Evolutionary conservation across 2,113 vertebrate species (phyloP).

Genomic region (Orycteropus afer): DNA sequence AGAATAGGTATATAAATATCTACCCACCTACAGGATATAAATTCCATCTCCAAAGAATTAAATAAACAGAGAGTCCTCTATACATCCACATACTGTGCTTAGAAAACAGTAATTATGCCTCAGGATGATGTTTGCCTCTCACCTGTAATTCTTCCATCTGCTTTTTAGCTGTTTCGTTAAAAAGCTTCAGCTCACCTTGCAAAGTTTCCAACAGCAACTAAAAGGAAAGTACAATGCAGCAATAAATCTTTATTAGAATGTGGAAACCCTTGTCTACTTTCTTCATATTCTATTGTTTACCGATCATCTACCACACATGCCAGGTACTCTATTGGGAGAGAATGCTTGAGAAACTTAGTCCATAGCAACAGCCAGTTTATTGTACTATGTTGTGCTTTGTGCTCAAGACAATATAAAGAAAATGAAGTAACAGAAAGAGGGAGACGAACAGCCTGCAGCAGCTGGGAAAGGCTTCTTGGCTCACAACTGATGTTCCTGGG

Average conservation of each 20-base stretch:
- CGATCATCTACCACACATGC: not conserved
- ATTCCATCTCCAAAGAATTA: no score
- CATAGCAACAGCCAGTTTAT: not conserved
- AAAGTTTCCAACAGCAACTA: slow-evolving; percentile 84
- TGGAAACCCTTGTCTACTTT: not conserved
- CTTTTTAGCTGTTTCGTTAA: slow-evolving; percentile 80
- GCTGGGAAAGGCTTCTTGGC: not conserved
- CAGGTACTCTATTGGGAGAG: not conserved
- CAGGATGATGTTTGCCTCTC: slow-evolving; percentile 17
- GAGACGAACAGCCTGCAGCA: not conserved
- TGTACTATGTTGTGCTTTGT: not conserved
- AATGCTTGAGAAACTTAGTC: not conserved
- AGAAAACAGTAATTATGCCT: not conserved
- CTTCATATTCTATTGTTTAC: not conserved
- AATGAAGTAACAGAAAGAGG: not conserved
- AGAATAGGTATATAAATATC: no score
- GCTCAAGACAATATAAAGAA: not conserved
- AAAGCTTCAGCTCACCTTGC: slow-evolving; percentile 79
- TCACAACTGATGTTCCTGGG: not conserved
- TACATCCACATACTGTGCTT: not conserved
- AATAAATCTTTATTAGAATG: not conserved
- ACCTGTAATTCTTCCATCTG: slow-evolving; percentile 85
- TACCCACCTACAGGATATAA: no score
- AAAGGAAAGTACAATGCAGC: slow-evolving; percentile 42
- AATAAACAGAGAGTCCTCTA: not conserved